Evolutionary conservation across 2,888 invertebrate genomes (phyloP), one percentile per base, ranked within the genome.

Genomic region (Acleris sparsana): DNA sequence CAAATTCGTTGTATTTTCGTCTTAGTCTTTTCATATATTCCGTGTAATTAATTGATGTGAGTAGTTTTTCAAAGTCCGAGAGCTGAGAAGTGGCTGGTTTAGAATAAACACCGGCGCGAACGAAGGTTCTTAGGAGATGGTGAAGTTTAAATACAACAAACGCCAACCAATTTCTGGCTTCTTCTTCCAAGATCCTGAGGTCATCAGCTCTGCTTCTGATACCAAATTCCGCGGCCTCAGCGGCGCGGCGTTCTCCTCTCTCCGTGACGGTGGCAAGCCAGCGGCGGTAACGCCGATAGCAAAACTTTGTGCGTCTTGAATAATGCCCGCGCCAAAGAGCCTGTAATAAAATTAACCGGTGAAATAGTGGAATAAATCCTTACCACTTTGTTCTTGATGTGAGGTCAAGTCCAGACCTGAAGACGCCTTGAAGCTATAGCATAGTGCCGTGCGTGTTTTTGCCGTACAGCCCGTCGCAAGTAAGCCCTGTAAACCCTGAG

Each of bases 91-190:
- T 80, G 0, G 78, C 80, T 48, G 80, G 81, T 29, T 87, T 79
- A 0, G 92, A 92, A 70, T 89, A 92, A 0, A 92, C 82, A 1
- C 92, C 92, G 1, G 88, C 86, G 62, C 85, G 80, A 5, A 79
- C 85, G 60, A 77, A 82, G 2, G 92, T 92, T 74, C 92, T 80
- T 0, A 92, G 80, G 67, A 92, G 71, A 67, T 92, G 92, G 64
- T 92, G 92, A 5, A 92, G 75, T 82, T 92, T 92, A 69, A 90
- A 92, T 5, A 92, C 88, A 2, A 92, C 88, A 49, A 85, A 92
- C 0, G 91, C 92, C 0, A 92, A 82, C 92, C 92, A 92, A 58
- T 88, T 82, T 3, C 88, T 78, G 0, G 92, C 91, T 75, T 92
- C 92, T 69, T 88, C 88, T 73, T 92, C 92, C 59, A 92, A 75